phyloP scores from a whole-genome alignment of 2,888 invertebrate genomes.

The Caenorhabditis macrosperma region DNA sequence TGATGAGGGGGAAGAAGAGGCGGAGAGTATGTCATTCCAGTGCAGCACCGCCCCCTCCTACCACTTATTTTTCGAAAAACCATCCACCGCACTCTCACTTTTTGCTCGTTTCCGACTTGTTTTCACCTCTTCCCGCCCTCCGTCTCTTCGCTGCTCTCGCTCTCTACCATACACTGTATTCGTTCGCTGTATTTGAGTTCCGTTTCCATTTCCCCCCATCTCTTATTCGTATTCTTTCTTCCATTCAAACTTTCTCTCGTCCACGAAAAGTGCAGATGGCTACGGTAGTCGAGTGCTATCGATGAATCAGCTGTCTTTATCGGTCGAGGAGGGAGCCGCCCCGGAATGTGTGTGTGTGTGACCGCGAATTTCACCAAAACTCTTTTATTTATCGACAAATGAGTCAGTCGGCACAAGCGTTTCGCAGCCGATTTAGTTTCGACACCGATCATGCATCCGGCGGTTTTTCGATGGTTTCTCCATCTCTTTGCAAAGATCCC shows the following conservation, averaged over 20 bases:
- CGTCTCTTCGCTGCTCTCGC: constrained; percentile 16
- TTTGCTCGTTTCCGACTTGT: background rate
- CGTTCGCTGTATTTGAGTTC: constrained; percentile 40
- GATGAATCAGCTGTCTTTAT: constrained; percentile 32
- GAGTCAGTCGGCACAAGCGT: background rate
- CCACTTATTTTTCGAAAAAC: background rate
- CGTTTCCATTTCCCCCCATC: constrained; percentile 1
- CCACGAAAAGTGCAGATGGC: background rate
- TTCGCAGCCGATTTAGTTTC: background rate
- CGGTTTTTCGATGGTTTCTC: background rate
- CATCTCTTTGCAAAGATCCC: too few relatives aligned
- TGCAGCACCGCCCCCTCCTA: background rate
- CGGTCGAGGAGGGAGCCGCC: background rate
- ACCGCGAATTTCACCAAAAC: background rate
- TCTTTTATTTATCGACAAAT: constrained; percentile 8
- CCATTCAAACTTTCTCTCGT: background rate
- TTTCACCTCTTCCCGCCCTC: background rate
- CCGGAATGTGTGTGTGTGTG: background rate
- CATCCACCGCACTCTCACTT: background rate
- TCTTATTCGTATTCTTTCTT: constrained; percentile 16
- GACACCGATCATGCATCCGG: background rate
- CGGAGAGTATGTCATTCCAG: background rate
- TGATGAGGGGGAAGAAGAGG: background rate
- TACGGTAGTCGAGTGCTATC: constrained; percentile 15
- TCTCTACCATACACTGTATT: background rate